A percentile compares a stretch with the other conserved stretches of the same genome.
These are phyloP conservation scores for Cephalopachus bancanus DNA, from an alignment of 2,797 vertebrate genomes.

Conservation along the genomic window DNA sequence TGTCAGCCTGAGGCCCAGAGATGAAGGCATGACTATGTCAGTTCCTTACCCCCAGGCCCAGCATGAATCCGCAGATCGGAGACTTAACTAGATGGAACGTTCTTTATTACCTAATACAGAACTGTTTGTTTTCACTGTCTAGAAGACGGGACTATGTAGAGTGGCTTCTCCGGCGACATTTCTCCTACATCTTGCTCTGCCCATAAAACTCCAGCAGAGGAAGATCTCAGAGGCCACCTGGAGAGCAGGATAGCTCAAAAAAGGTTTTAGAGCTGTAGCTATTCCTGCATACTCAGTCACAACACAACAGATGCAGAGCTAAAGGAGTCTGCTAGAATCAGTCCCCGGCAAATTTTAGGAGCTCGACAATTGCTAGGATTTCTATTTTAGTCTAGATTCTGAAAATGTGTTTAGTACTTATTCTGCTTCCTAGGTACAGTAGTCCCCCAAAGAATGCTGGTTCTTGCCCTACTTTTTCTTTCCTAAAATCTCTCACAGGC, in stretches of 20 bases:
- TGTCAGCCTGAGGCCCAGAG: neutral
- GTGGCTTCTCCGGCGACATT: neutral
- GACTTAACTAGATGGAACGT: neutral
- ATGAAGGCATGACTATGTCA: neutral
- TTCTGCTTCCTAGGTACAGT: conserved; percentile 68
- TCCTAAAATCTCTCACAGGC: conserved; percentile 28
- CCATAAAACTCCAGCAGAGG: neutral
- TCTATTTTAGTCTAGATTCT: conserved; percentile 80
- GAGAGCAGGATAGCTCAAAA: neutral
- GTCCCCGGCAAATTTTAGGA: conserved; percentile 66
- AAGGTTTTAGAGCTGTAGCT: conserved; percentile 4
- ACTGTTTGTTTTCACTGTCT: neutral
- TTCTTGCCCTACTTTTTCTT: conserved; percentile 73
- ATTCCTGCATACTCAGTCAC: conserved; percentile 60
- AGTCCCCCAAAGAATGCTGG: conserved; percentile 46
- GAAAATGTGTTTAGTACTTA: conserved; percentile 68
- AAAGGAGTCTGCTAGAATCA: conserved; percentile 70
- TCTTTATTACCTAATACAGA: neutral
- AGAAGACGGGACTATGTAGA: neutral
- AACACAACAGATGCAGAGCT: conserved; percentile 71
- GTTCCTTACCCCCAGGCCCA: neutral
- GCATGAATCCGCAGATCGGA: neutral
- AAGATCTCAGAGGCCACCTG: conserved; percentile 27
- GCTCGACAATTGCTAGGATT: conserved; percentile 73
- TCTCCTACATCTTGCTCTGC: neutral